Evolutionary conservation across 2,113 vertebrate species (phyloP), one percentile per base, ranked within the genome.

Genomic region (Pteruthius melanotis): DNA sequence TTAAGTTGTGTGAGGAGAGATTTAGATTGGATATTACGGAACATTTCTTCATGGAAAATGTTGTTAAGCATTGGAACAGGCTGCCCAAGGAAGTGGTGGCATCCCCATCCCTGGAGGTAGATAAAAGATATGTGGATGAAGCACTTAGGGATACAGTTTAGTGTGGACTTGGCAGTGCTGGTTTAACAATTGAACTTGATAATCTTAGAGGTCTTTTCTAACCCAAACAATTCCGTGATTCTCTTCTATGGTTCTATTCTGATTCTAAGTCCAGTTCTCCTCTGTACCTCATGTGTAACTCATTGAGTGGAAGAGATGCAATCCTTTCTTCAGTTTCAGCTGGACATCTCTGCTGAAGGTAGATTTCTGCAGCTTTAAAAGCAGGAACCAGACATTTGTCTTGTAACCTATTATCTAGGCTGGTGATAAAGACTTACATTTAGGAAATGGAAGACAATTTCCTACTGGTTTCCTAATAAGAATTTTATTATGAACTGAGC

Each of bases 161-260:
- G 18, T 30, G 35, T 30, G 10, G 30, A 75, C 24, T 35, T 40
- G 20, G 24, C 24, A 57, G 30, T 57, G 50, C 13, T 57, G 30
- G 50, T 7, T 57, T 12, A 75, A 40, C 0, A 0, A 22, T 7
- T 40, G 10, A 4, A 49, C 24, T 57, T n/a, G 31, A 24, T 65
- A 11, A 33, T 35, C 15, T 65, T 40, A 30, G 30, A 23, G 15
- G 12, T 40, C 18, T 54, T 47, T 54, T 54, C 30, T 47, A 40
- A 47, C 8, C 12, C 23, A 24, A 65, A 40, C 2, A 57, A 57
- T 40, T 40, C 70, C 35, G 40, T 26, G 13, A 24, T 49, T 57
- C 20, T 66, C 3, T 49, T 50, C 13, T 49, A 9, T 42, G 24
- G 23, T 72, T 47, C 28, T 33, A 5, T 45, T 21, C 15, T 27